A percentile compares a stretch with the other conserved stretches of the same genome.
These are phyloP conservation scores for Peromyscus eremicus DNA, from an alignment of 2,797 vertebrate species.

Conservation along the genomic window DNA sequence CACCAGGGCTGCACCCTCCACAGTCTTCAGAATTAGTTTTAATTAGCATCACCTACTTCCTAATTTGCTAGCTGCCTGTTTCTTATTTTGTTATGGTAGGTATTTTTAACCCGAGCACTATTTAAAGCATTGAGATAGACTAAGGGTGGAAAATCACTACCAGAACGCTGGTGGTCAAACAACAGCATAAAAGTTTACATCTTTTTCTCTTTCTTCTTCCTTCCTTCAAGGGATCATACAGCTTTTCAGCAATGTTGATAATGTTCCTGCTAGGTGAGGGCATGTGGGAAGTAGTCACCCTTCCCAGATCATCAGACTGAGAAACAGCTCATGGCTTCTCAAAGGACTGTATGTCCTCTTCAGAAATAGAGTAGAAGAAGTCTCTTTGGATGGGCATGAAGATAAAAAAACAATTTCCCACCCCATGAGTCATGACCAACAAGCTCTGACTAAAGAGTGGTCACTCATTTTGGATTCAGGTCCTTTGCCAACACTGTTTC, in stretches of 20 bases:
- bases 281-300: not conserved
- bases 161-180: conserved; percentile 72
- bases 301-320: conserved; percentile 22
- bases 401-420: conserved; percentile 4
- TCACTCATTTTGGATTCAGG: not conserved
- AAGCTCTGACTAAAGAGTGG: not conserved
- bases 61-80: conserved; percentile 67
- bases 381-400: not conserved
- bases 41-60: conserved; percentile 72
- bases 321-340: not conserved
- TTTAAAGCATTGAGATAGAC: conserved; percentile 75
- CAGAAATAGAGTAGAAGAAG: conserved; percentile 19
- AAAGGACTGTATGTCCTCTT: not conserved
- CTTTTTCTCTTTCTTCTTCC: conserved; percentile 32
- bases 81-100: conserved; percentile 73
- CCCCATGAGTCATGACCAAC: not conserved
- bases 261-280: not conserved
- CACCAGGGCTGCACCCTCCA: not conserved
- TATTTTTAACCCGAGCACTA: conserved; percentile 79
- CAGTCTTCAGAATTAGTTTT: conserved; percentile 60
- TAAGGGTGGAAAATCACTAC: conserved; percentile 82
- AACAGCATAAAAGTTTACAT: conserved; percentile 62
- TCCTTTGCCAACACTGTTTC: conserved; percentile 5
- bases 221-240: conserved; percentile 62
- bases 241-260: conserved; percentile 70